A percentile compares a stretch with the other conserved stretches of the same genome.
Conservation (phyloP, 2,888 invertebrate genomes). For the Sisyra nigra region DNA sequence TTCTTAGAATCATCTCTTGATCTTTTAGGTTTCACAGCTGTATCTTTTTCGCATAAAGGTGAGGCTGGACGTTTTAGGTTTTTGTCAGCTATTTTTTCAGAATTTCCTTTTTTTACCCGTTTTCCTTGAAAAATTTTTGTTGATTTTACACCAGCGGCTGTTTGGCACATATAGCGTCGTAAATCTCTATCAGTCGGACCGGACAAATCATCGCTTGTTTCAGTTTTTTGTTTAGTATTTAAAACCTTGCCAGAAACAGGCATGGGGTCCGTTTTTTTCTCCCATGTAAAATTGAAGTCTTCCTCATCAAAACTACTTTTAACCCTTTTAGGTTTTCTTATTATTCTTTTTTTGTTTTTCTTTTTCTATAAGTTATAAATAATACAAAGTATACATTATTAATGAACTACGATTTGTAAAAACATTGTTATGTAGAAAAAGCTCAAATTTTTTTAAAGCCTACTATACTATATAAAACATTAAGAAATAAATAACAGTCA, state of each 20-base stretch:
- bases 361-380: too few species aligned
- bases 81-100: background rate
- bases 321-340: too few species aligned
- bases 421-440: too few species aligned
- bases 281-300: slow-evolving; percentile 1
- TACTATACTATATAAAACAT: too few species aligned
- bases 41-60: background rate
- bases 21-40: background rate
- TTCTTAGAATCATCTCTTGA: background rate
- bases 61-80: background rate
- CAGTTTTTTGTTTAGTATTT: background rate
- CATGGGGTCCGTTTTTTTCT: background rate
- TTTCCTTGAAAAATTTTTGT: slow-evolving; percentile 1
- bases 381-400: too few species aligned
- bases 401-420: too few species aligned
- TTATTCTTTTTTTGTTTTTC: too few species aligned
- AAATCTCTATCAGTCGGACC: slow-evolving; percentile 1
- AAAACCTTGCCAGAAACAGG: background rate
- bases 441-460: too few species aligned
- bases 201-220: background rate
- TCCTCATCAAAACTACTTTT: too few species aligned
- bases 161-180: slow-evolving; percentile 1
- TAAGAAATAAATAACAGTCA: too few species aligned
- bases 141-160: background rate
- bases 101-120: background rate